phyloP scores from a whole-genome alignment of 2,113 vertebrate species.

The Canis aureus region DNA sequence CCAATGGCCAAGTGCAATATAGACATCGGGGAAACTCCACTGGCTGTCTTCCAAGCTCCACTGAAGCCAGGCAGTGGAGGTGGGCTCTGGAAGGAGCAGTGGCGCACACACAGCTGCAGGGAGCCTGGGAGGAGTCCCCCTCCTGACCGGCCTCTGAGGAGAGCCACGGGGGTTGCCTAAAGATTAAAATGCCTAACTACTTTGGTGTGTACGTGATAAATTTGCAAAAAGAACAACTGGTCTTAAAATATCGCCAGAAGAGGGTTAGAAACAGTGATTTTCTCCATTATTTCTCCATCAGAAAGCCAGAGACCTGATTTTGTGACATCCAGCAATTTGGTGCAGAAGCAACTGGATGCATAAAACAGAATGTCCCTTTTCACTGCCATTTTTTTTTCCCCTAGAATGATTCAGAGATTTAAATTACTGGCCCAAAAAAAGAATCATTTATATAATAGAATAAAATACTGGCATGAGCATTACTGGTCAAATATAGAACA shows the following conservation, averaged over 20 bases:
- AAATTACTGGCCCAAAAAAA: conserved; percentile 69
- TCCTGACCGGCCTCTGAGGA: background rate
- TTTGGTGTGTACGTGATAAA: background rate
- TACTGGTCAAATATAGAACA: conserved; percentile 68
- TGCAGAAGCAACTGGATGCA: conserved; percentile 62
- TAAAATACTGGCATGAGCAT: conserved; percentile 65
- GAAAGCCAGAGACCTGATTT: conserved; percentile 70
- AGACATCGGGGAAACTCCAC: conserved; percentile 86
- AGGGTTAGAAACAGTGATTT: conserved; percentile 41
- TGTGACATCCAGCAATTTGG: conserved; percentile 71
- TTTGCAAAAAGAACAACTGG: conserved; percentile 48
- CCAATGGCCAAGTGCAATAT: conserved; percentile 87
- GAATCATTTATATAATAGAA: conserved; percentile 79
- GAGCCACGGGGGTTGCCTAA: background rate
- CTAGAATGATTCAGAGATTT: conserved; percentile 79
- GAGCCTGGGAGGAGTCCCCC: background rate
- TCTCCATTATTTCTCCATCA: conserved; percentile 70
- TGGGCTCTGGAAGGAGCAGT: conserved; percentile 72
- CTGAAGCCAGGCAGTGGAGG: conserved; percentile 79
- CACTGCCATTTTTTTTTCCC: conserved; percentile 47
- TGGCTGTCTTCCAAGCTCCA: conserved; percentile 80
- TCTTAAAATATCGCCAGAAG: conserved; percentile 60
- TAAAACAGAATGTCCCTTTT: conserved; percentile 75
- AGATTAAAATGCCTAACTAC: background rate
- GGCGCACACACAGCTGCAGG: conserved; percentile 29